Percentiles rank a stretch among this genome's conserved stretches.
These are phyloP conservation scores for Pseudomyrmex concolor DNA, from an alignment of 1,140 invertebrate genomes.

Conservation along the genomic window DNA sequence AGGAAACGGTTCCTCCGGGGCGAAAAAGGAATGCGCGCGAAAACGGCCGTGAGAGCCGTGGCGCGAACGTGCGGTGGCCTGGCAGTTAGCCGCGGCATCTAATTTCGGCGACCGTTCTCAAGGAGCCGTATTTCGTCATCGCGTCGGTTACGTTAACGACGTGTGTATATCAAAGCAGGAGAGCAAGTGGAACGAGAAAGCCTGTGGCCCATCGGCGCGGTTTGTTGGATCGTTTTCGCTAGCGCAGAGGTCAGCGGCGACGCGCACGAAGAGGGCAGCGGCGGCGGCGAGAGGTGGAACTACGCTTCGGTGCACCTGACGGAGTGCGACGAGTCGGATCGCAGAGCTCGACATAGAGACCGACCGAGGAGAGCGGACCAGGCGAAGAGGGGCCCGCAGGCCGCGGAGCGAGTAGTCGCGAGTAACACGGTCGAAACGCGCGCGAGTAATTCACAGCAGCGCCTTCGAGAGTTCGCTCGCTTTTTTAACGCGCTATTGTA, in stretches of 20 bases:
- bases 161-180: constrained; percentile 47
- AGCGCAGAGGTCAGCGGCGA: constrained; percentile 79
- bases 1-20: neutral
- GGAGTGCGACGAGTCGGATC: constrained; percentile 68
- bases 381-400: neutral
- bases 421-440: constrained; percentile 34
- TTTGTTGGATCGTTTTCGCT: constrained; percentile 66
- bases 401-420: constrained; percentile 48
- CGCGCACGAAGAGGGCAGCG: constrained; percentile 77
- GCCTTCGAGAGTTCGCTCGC: constrained; percentile 40
- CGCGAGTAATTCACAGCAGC: constrained; percentile 27
- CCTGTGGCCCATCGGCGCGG: neutral
- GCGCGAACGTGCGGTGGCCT: constrained; percentile 27
- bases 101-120: constrained; percentile 63
- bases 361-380: constrained; percentile 9
- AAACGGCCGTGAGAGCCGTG: constrained; percentile 38
- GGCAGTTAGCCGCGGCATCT: constrained; percentile 55
- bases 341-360: constrained; percentile 67
- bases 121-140: constrained; percentile 63
- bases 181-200: constrained; percentile 71
- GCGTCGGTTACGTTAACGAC: constrained; percentile 61
- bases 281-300: constrained; percentile 80
- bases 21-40: constrained; percentile 13
- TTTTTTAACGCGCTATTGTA: neutral
- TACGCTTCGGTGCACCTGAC: constrained; percentile 83